Base-by-base conservation (phyloP, 2,113 vertebrate species). In the Megaceryle maxima region DNA sequence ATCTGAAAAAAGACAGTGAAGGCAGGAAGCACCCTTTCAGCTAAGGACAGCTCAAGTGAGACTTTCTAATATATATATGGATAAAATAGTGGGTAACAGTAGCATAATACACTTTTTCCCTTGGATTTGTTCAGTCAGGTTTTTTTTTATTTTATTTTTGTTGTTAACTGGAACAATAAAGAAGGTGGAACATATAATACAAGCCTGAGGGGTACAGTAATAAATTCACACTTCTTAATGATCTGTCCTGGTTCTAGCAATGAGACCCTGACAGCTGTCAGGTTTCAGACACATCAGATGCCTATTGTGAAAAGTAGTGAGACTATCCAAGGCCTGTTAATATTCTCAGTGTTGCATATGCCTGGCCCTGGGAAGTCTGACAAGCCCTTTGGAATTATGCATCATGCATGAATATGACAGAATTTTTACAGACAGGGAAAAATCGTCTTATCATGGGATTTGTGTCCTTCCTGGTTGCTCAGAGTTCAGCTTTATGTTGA, bases 211-310 rank as follows among this genome's bases (percentile, higher is more conserved):
- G 62, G 68, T 80, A 77, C 35, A 80, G 50, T 59, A 91, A 83
- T 59, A 94, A 94, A 88, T 28, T 20, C 26, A 41, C 18, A 70
- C 59, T 88, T 81, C 79, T 85, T 92, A 94, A 90, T 57, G 81
- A 87, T 85, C 75, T 77, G 31, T 67, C 82, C 75, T 80, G 25
- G 15, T 67, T 83, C 74, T 80, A 85, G 50, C 50, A 91, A 59
- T 33, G 72, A 86, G 67, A 90, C 22, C 31, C 72, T 81, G 90
- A 43, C 43, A 94, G 64, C 87, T 95, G 84, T 70, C 95, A 86
- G 68, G 50, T 77, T 88, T 86, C 56, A 95, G 37, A 57, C 43
- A 77, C 8, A 5, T 74, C 74, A 90, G 25, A 43, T 2, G 2
- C 22, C 43, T 60, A 11, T 26, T 5, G 10, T 39, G 67, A 96